phyloP scores from a whole-genome alignment of 1,140 invertebrate species.

The Paracyclopina nana region DNA sequence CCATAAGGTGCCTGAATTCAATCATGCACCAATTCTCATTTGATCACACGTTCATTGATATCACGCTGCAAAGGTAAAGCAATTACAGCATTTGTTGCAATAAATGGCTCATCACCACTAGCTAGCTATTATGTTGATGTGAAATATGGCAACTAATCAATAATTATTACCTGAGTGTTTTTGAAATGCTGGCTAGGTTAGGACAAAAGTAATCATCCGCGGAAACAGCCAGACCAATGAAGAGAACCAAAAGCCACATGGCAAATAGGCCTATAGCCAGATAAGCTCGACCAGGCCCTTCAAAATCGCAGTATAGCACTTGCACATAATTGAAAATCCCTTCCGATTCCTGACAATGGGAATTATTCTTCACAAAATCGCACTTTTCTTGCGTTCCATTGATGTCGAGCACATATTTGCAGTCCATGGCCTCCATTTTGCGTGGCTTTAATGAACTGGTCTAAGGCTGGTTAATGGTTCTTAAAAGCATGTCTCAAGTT shows the following conservation, averaged over 20 bases:
- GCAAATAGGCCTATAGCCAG: constrained; percentile 21
- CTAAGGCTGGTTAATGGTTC: too few relatives aligned
- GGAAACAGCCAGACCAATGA: constrained; percentile 37
- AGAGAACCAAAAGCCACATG: constrained; percentile 38
- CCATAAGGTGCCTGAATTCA: too few relatives aligned
- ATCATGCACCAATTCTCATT: too few relatives aligned
- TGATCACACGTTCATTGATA: too few relatives aligned
- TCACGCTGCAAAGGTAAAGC: too few relatives aligned
- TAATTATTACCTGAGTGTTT: constrained; percentile 33
- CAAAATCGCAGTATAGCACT: constrained; percentile 28
- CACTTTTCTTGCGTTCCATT: constrained; percentile 20
- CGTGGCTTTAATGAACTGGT: too few relatives aligned
- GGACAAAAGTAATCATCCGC: constrained; percentile 40
- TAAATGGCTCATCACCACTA: constrained; percentile 3
- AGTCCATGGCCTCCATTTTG: constrained; percentile 3
- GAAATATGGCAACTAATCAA: background rate
- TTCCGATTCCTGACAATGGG: constrained; percentile 26
- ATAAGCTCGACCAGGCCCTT: constrained; percentile 22
- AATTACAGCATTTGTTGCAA: too few relatives aligned
- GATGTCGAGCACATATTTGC: constrained; percentile 7
- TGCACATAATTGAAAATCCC: constrained; percentile 28
- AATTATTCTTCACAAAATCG: constrained; percentile 25
- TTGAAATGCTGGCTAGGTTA: constrained; percentile 34
- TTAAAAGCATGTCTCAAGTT: too few relatives aligned
- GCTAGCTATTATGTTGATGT: constrained; percentile 2